Base-by-base conservation (phyloP, 1,140 invertebrate species). In the Bilobella aurantiaca region DNA sequence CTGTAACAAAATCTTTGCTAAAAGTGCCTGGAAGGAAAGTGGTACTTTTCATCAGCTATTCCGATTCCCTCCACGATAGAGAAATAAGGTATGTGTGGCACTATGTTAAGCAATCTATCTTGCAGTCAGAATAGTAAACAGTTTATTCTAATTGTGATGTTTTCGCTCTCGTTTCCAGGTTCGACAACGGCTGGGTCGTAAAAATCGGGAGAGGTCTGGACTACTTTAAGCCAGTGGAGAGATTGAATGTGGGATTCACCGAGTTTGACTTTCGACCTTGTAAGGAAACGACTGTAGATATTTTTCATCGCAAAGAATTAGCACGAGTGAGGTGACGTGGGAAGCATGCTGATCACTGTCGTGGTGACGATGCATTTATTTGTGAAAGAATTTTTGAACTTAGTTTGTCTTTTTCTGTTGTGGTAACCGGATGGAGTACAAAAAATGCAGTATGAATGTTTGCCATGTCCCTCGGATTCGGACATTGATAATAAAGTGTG, bases 171-270 rank as follows among this genome's bases (percentile, higher is more conserved):
- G n/a, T 65, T 61, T 46, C 65, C 76, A 93, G 91, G 69, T 80
- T 96, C 63, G 88, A 87, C 77, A 93, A 87, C 75, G 93, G 92
- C 1, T 96, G 90, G 89, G 84, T 94, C 18, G 87, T 96, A 30
- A 96, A 95, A 83, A 93, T 96, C 69, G 93, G 93, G 18, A 80
- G 93, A 74, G 93, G 93, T 2, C 76, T 96, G 64, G 90, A 96
- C 75, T 90, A 90, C 75, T 96, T 89, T 75, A 94, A 91, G 79
- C 77, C 87, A 0, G 83, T 85, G 60, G 83, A 84, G 62, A 86
- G 89, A 75, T 90, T 90, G 75, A 81, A 82, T 16, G 78, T 96
- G 23, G 93, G 93, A 14, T 80, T 83, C 63, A 86, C 81, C 75
- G 89, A 96, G 75, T 80, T 89, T 69, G 87, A 90, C 75, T 81